Evolutionary conservation across 2,113 vertebrate species (phyloP).

Genomic region (Empidonax traillii): DNA sequence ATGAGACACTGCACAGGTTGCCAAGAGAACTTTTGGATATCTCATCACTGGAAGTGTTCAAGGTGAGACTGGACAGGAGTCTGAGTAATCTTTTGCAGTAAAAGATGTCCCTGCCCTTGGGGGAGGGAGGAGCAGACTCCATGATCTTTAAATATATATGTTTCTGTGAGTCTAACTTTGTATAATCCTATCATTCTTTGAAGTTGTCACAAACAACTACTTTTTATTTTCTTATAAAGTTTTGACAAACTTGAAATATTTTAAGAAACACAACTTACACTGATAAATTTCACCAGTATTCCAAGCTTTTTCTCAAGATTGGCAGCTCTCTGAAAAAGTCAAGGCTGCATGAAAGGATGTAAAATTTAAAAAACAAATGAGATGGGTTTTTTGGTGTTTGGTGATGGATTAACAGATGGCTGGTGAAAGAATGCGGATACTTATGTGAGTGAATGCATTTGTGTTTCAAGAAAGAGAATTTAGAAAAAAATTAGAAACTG

Average conservation of each 20-base stretch:
- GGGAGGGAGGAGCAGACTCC: not conserved
- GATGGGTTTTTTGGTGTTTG: not conserved
- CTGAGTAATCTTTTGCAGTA: not conserved
- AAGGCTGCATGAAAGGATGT: not conserved
- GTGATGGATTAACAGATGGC: slow-evolving; percentile 29
- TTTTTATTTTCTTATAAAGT: not conserved
- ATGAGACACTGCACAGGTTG: not conserved
- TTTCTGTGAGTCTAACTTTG: not conserved
- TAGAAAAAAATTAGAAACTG: not conserved
- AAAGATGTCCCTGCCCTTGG: not conserved
- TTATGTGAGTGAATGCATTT: not conserved
- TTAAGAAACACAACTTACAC: not conserved
- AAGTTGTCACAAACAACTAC: not conserved
- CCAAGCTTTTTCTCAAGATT: slow-evolving; percentile 6
- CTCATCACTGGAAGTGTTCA: not conserved
- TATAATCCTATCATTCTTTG: not conserved
- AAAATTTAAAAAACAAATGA: slow-evolving; percentile 54
- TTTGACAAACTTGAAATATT: not conserved
- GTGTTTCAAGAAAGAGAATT: not conserved
- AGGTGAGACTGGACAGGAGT: not conserved
- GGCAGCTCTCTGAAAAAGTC: slow-evolving; percentile 26
- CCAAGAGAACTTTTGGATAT: not conserved
- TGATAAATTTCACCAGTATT: slow-evolving; percentile 6
- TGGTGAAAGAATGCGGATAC: slow-evolving; percentile 25
- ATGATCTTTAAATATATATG: not conserved